A percentile compares a stretch with the other conserved stretches of the same genome.
phyloP scores from a whole-genome alignment of 2,113 vertebrate genomes.

The Helogale parvula region DNA sequence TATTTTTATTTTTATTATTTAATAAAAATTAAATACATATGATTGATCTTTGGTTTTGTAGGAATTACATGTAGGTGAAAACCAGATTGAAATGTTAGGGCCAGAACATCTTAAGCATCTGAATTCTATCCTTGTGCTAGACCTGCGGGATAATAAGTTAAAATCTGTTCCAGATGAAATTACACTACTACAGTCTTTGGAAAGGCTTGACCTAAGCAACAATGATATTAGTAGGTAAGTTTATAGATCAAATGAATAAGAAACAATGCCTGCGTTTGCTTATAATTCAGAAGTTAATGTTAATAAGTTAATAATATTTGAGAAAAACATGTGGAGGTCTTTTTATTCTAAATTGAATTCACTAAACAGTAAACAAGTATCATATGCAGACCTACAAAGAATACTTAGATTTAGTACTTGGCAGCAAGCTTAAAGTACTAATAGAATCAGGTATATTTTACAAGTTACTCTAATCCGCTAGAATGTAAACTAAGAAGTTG shows the following conservation, averaged over 20 bases:
- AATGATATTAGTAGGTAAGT: constrained; percentile 95
- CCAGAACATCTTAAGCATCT: constrained; percentile 90
- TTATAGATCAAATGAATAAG: neutral
- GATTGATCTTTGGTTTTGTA: constrained; percentile 72
- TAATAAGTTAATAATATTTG: neutral
- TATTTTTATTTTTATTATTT: constrained; percentile 44
- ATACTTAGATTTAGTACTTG: constrained; percentile 10
- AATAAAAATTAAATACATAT: neutral
- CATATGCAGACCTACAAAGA: neutral
- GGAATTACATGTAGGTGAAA: constrained; percentile 96
- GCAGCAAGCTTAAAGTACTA: neutral
- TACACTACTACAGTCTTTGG: constrained; percentile 88
- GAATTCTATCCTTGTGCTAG: constrained; percentile 90
- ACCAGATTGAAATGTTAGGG: constrained; percentile 91
- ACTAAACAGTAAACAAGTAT: neutral
- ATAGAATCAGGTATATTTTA: constrained; percentile 12
- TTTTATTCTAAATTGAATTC: neutral
- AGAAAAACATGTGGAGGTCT: neutral
- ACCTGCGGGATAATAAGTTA: constrained; percentile 97
- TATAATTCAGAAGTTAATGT: constrained; percentile 30
- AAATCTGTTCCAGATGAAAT: constrained; percentile 92
- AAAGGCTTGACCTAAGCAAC: constrained; percentile 95
- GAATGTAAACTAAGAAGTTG: neutral
- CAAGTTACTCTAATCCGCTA: neutral
- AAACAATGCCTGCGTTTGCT: neutral